phyloP scores from a whole-genome alignment of 1,140 invertebrate species.

The Drosophila asahinai region DNA sequence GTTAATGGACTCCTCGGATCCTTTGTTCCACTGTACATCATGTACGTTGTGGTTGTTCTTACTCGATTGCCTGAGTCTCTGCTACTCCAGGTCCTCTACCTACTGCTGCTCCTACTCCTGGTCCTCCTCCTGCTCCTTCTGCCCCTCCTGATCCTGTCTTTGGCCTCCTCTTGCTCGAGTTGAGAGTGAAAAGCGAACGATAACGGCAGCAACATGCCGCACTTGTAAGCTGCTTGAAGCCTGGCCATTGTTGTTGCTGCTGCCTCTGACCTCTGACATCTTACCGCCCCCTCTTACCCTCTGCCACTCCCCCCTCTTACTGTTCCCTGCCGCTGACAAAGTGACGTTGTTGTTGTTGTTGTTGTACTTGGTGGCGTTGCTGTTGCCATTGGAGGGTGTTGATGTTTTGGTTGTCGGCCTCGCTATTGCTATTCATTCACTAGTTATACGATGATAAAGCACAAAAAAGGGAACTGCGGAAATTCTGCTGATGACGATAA shows the following conservation, averaged over 20 bases:
- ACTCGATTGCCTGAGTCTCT: conserved; percentile 14
- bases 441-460: conserved; percentile 80
- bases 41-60: conserved; percentile 38
- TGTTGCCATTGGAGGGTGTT: conserved; percentile 59
- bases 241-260: conserved; percentile 66
- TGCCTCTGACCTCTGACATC: conserved; percentile 14
- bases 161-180: conserved; percentile 33
- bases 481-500: conserved; percentile 83
- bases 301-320: background rate
- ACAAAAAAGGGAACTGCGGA: conserved; percentile 78
- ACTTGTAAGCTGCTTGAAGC: conserved; percentile 80
- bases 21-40: conserved; percentile 24
- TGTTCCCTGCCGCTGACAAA: conserved; percentile 59
- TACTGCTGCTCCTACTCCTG: conserved; percentile 4
- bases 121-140: conserved; percentile 5
- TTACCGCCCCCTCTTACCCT: background rate
- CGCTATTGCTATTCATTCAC: conserved; percentile 80
- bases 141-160: conserved; percentile 20
- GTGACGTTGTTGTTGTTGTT: conserved; percentile 45
- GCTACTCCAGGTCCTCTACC: background rate
- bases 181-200: conserved; percentile 79
- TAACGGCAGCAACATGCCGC: conserved; percentile 81
- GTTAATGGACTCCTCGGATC: background rate
- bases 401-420: conserved; percentile 76
- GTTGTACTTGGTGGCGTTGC: background rate